Base-by-base conservation (phyloP, 1,140 invertebrate genomes). In the Nephotettix cincticeps region DNA sequence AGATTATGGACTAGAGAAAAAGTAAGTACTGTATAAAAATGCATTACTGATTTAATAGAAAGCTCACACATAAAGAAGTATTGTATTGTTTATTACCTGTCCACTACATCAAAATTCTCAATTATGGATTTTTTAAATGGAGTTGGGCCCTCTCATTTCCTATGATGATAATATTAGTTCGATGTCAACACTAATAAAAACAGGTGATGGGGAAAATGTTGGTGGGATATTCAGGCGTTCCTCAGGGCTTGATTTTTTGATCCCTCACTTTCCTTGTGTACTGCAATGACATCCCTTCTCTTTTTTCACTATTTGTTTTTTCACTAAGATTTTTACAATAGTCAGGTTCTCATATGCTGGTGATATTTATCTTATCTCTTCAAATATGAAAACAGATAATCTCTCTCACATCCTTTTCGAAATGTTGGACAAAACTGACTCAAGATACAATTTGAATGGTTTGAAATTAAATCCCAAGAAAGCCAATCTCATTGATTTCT, bases 1-100 rank as follows among this genome's bases (percentile, higher is more conserved):
- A 25, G 56, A n/a, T 11, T 27, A 27, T 61, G 56, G 56, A 61
- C 21, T 25, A 61, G n/a, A 61, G 56, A 61, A 61, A 61, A 61
- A 4, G 56, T 61, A 28, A 6, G 27, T 61, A 11, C 13, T 6
- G 56, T 61, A 11, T 61, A 27, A n/a, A 4, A 11, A 19, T 51
- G 47, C 3, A 51, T 3, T 19, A 11, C 19, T 51, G 47, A 19
- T 11, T n/a, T 4, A 3, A 3, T 51, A 19, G 19, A 9, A 51
- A 17, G 4, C 6, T 51, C 19, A 51, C 6, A 17, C n/a, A 19
- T 4, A 21, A 51, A 4, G 3, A 19, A n/a, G 4, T 21, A 51
- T n/a, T 4, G 19, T 2, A 51, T 21, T 9, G 21, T 19, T 19
- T 17, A 19, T n/a, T 51, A 17, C 21, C 4, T 51, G 4, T n/a